These are phyloP conservation scores for Drosophila tanythrix DNA, from an alignment of 2,888 invertebrate genomes.

Conservation along the genomic window DNA sequence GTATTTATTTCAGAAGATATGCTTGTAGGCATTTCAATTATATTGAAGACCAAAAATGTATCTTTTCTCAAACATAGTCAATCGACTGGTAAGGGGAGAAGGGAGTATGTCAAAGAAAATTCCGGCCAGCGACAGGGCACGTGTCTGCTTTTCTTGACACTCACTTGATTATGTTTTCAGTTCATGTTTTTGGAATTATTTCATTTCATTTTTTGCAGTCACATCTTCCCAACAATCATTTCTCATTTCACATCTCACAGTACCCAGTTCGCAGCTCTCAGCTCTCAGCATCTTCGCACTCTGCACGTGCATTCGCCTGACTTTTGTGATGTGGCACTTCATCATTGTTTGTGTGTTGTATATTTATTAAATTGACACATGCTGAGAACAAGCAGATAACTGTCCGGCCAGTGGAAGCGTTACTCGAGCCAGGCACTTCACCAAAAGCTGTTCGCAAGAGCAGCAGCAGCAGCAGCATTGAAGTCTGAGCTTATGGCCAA, in stretches of 20 bases:
- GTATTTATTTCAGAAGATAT: not conserved
- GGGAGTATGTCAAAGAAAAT: slow-evolving; percentile 14
- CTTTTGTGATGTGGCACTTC: slow-evolving; percentile 40
- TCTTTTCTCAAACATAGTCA: slow-evolving; percentile 11
- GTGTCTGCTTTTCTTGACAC: slow-evolving; percentile 70
- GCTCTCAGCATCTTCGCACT: slow-evolving; percentile 21
- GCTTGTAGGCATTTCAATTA: not conserved
- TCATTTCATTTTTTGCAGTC: slow-evolving; percentile 66
- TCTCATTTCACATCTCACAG: slow-evolving; percentile 3
- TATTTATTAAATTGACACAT: slow-evolving; percentile 77
- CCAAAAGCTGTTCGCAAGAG: not conserved
- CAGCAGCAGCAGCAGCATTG: slow-evolving; percentile 4
- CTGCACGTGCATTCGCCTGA: slow-evolving; percentile 40
- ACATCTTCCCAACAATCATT: slow-evolving; percentile 4
- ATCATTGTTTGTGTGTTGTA: slow-evolving; percentile 65
- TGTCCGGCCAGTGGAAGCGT: slow-evolving; percentile 25
- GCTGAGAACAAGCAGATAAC: slow-evolving; percentile 67
- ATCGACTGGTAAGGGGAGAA: too few relatives aligned
- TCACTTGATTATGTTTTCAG: slow-evolving; percentile 74
- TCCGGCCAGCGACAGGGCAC: slow-evolving; percentile 25
- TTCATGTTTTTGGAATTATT: slow-evolving; percentile 78
- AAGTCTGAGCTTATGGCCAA: not conserved
- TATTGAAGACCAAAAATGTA: not conserved
- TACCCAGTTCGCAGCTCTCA: not conserved
- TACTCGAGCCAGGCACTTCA: slow-evolving; percentile 1